Conservation (phyloP, 1,140 invertebrate species). For the Drosophila kikkawai region DNA sequence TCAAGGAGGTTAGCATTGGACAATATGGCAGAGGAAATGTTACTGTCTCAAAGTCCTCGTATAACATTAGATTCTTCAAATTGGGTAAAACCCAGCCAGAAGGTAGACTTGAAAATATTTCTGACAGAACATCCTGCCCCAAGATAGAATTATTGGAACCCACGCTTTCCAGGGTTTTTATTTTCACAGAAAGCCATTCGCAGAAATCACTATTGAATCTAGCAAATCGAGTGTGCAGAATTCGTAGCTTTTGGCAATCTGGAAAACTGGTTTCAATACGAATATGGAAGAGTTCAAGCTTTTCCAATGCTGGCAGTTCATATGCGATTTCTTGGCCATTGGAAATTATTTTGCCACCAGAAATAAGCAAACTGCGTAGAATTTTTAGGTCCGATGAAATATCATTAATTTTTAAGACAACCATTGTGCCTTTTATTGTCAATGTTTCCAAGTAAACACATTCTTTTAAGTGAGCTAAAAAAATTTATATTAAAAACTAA, state of each 20-base stretch:
- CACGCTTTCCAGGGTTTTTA: neutral
- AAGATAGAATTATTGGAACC: neutral
- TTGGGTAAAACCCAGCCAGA: neutral
- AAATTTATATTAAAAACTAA: neutral
- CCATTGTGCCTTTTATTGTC: neutral
- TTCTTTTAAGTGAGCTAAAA: neutral
- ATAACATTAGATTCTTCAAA: neutral
- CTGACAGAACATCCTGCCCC: neutral
- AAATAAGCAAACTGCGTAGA: neutral
- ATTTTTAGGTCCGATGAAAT: neutral
- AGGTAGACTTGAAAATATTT: neutral
- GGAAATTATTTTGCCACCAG: neutral
- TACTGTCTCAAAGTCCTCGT: neutral
- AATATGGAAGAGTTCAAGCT: neutral
- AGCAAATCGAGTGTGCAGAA: neutral
- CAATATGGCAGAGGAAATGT: conserved; percentile 2
- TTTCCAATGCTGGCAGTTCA: neutral
- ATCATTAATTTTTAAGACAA: neutral
- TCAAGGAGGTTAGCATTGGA: neutral
- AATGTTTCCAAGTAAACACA: neutral
- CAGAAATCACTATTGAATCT: neutral
- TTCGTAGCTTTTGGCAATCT: neutral
- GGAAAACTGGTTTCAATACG: neutral
- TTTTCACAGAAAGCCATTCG: neutral
- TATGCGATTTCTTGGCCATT: neutral